Conservation (phyloP, 2,888 invertebrate species). For the Polyommatus icarus region DNA sequence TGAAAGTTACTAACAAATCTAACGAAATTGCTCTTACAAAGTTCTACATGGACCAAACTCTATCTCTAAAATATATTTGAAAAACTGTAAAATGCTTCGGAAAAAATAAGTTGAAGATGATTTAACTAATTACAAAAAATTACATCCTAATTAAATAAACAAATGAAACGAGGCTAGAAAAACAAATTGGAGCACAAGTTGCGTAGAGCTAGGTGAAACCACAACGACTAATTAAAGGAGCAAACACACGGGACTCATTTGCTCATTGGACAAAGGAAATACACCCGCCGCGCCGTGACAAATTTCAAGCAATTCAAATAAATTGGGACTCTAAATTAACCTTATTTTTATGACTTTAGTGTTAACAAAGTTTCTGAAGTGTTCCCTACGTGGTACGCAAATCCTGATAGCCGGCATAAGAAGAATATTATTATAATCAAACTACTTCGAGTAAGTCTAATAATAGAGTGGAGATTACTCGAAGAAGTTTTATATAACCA, state of each 20-base stretch:
- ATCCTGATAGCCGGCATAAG: too few relatives aligned
- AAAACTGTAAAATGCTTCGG: too few relatives aligned
- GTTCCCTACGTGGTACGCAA: background rate
- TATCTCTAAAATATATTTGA: too few relatives aligned
- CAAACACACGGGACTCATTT: conserved; percentile 24
- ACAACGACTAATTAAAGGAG: conserved; percentile 29
- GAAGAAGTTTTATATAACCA: too few relatives aligned
- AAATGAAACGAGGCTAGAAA: background rate
- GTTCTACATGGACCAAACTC: too few relatives aligned
- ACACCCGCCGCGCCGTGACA: background rate
- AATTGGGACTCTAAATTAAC: background rate
- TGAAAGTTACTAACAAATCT: background rate
- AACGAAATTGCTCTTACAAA: background rate
- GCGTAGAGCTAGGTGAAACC: background rate
- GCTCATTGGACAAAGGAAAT: conserved; percentile 18
- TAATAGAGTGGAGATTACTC: too few relatives aligned
- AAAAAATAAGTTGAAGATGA: background rate
- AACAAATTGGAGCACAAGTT: conserved; percentile 10
- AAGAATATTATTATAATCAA: too few relatives aligned
- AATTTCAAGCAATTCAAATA: conserved; percentile 25
- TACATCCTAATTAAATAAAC: background rate
- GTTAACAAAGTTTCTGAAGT: background rate
- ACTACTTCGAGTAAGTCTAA: too few relatives aligned
- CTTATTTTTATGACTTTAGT: background rate
- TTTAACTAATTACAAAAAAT: background rate